These are phyloP conservation scores for Zaprionus capensis DNA, from an alignment of 1,140 invertebrate genomes.

Conservation along the genomic window DNA sequence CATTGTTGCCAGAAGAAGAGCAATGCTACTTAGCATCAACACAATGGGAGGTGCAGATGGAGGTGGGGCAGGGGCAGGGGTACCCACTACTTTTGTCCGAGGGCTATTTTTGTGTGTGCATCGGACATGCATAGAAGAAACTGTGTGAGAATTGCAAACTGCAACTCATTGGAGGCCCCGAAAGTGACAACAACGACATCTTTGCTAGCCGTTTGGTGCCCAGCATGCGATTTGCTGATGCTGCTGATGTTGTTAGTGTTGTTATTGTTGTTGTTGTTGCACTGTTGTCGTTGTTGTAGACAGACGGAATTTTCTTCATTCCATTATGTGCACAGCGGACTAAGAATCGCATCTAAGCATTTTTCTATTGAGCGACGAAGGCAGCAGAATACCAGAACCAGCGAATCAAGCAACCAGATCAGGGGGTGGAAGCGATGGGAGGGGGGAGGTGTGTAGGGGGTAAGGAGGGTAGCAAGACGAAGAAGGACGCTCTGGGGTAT, in stretches of 20 bases:
- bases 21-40: conserved; percentile 29
- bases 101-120: conserved; percentile 81
- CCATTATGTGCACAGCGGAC: conserved; percentile 77
- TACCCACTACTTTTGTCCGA: conserved; percentile 78
- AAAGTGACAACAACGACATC: conserved; percentile 75
- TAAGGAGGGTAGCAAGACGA: background rate
- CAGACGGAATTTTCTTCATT: conserved; percentile 84
- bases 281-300: conserved; percentile 47
- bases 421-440: background rate
- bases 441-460: background rate
- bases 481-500: conserved; percentile 49
- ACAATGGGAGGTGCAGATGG: background rate
- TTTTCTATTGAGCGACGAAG: conserved; percentile 79
- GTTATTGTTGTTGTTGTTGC: conserved; percentile 23
- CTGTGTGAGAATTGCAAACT: conserved; percentile 65
- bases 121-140: conserved; percentile 41
- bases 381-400: conserved; percentile 48
- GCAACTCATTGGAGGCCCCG: conserved; percentile 76
- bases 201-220: conserved; percentile 57
- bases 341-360: conserved; percentile 78
- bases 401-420: conserved; percentile 9
- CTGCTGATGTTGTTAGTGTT: conserved; percentile 27
- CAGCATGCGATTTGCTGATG: conserved; percentile 69
- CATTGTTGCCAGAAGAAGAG: conserved; percentile 63
- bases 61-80: background rate